Base-by-base conservation (phyloP, 2,113 vertebrate species). In the Dipodomys stephensi region DNA sequence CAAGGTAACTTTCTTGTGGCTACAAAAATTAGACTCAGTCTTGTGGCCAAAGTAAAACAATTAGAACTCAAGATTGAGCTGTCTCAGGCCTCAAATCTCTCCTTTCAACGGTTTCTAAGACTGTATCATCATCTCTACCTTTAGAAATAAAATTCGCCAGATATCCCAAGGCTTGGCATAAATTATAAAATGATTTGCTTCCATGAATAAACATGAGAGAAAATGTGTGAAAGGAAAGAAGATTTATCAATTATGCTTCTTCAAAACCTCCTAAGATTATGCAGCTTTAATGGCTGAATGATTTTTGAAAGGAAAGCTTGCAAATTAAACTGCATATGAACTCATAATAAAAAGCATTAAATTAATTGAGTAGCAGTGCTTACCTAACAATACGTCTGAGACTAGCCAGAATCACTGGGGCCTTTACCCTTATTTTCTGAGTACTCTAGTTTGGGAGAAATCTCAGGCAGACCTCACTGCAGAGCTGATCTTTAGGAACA, bases 221-320 rank as follows among this genome's bases (percentile, higher is more conserved):
- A 18, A 88, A 73, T 49, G 80, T 83, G 72, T 87, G 90, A 81
- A 77, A 6, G 35, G 22, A 49, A 89, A 92, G 82, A 89, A 62
- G 81, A 87, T 80, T 87, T n/a, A 86, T 93, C 86, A 93, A 78
- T 92, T 90, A 94, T 32, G n/a, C 46, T 67, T 86, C 90, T 90
- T 95, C 74, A 6, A 86, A 91, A 69, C 32, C 83, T 81, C 80
- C 83, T 28, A 83, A 88, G 79, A 94, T 95, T 83, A 93, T 74
- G 85, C 86, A 90, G 84, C 74, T 95, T 92, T 93, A 96, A 95
- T 86, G 57, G 91, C 94, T 97, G 96, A 96, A 92, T 95, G 96
- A 95, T 80, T 98, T 39, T 96, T 98, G 94, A 97, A 98, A 98
- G 97, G 85, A 93, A 97, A 96, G 95, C 95, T 97, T 98, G 95